Conservation (phyloP, 2,797 vertebrate genomes). For the Podarcis siculus region DNA sequence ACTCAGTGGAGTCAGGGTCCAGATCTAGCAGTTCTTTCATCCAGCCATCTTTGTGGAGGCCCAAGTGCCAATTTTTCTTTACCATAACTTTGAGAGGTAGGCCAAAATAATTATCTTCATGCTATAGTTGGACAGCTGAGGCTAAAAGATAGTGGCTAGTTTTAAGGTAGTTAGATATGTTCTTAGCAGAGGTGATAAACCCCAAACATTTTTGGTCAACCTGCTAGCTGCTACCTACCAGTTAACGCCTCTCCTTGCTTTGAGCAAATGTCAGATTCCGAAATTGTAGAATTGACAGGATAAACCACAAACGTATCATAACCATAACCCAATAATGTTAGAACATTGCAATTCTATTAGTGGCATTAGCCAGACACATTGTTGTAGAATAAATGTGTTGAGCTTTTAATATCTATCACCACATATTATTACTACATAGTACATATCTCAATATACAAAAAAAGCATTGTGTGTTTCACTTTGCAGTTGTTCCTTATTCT, state of each 20-base stretch:
- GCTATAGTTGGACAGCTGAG: neutral
- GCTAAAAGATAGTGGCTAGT: neutral
- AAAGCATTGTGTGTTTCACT: constrained; percentile 27
- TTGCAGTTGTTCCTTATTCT: constrained; percentile 29
- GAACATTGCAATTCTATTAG: neutral
- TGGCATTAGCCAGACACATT: neutral
- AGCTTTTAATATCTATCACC: constrained; percentile 7
- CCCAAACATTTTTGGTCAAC: neutral
- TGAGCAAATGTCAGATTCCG: neutral
- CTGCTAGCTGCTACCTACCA: neutral
- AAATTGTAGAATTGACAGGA: neutral
- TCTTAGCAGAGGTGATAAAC: neutral
- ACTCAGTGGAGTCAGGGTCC: too few species aligned
- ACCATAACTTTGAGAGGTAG: neutral
- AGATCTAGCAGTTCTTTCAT: too few species aligned
- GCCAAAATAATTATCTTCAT: neutral
- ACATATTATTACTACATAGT: constrained; percentile 20
- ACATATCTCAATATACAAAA: neutral
- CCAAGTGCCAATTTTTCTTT: too few species aligned
- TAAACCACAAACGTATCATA: neutral
- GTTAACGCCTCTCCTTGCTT: neutral
- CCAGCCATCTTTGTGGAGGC: too few species aligned
- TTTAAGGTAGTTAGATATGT: neutral
- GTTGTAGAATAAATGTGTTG: neutral
- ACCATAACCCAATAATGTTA: neutral